A percentile compares a stretch with the other conserved stretches of the same genome.
phyloP scores from a whole-genome alignment of 2,113 vertebrate genomes.

The Riparia riparia region DNA sequence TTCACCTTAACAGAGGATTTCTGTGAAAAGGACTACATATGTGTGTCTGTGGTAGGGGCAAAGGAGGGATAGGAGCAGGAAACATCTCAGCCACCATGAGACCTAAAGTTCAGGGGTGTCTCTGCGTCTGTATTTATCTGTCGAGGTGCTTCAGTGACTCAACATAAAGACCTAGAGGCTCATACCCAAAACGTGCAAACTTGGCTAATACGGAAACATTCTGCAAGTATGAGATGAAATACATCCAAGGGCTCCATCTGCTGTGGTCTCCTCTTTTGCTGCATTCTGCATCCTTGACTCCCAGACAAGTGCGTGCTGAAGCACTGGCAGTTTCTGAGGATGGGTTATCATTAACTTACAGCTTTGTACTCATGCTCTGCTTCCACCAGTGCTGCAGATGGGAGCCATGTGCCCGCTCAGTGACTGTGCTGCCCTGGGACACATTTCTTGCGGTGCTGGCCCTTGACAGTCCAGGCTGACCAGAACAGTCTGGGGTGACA shows the following conservation, averaged over 20 bases:
- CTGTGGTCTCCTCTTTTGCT: background rate
- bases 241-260: background rate
- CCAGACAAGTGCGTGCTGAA: background rate
- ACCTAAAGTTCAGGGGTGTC: background rate
- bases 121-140: background rate
- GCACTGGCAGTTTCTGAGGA: background rate
- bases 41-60: background rate
- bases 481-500: conserved; percentile 76
- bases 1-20: background rate
- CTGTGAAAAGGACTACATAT: background rate
- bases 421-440: background rate
- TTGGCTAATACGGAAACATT: background rate
- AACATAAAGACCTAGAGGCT: background rate
- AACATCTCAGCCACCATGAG: background rate
- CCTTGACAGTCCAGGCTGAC: background rate
- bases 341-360: conserved; percentile 55
- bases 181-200: background rate
- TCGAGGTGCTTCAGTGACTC: background rate
- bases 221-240: background rate
- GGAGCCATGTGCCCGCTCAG: background rate
- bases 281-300: background rate
- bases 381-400: background rate
- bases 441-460: background rate
- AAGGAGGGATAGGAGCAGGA: background rate
- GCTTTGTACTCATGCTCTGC: background rate